These are phyloP conservation scores for Himantopus leucocephalus DNA, from an alignment of 2,113 vertebrate genomes.

Conservation along the genomic window DNA sequence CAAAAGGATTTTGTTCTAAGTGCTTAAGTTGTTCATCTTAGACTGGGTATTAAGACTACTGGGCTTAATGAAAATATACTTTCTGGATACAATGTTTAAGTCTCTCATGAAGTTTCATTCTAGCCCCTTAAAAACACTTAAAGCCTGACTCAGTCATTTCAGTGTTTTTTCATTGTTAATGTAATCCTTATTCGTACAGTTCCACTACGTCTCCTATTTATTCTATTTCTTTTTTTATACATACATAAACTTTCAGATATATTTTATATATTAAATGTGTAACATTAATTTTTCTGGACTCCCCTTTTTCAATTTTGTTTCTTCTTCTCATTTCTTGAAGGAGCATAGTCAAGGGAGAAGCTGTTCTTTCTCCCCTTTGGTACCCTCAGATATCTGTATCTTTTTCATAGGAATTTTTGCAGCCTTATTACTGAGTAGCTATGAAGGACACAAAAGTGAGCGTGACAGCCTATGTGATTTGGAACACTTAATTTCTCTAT, in stretches of 20 bases:
- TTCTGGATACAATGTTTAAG: not conserved
- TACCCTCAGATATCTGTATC: not conserved
- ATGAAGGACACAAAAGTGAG: not conserved
- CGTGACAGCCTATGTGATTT: slow-evolving; percentile 4
- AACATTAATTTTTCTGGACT: not conserved
- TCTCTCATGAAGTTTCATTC: not conserved
- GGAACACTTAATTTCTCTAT: slow-evolving; percentile 36
- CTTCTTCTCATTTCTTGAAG: not conserved
- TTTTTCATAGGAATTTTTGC: not conserved
- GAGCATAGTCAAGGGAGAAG: not conserved
- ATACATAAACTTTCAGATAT: not conserved
- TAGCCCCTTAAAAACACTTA: not conserved
- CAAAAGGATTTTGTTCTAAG: not conserved
- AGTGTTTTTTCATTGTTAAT: not conserved
- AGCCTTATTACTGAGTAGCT: not conserved
- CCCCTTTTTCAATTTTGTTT: not conserved
- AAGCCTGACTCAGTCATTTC: not conserved
- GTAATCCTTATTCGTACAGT: not conserved
- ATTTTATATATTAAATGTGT: not conserved
- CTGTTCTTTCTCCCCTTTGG: not conserved
- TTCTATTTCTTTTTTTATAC: not conserved
- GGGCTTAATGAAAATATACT: not conserved
- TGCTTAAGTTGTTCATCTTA: not conserved
- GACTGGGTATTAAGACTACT: not conserved
- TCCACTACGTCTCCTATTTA: not conserved